Conservation (phyloP, 1,140 invertebrate genomes). For the Diuraphis noxia region DNA sequence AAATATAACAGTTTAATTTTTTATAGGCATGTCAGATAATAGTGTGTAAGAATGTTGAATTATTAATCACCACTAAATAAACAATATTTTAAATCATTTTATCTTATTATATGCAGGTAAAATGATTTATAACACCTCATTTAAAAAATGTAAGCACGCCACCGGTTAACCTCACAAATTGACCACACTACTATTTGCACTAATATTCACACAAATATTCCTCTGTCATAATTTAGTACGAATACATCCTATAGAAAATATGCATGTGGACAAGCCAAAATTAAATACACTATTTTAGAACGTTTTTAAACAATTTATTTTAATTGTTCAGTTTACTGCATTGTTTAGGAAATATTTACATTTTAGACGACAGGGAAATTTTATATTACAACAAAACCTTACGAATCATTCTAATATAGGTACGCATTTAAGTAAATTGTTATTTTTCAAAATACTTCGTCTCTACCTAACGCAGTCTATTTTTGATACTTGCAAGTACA, state of each 20-base stretch:
- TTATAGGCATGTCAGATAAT: neutral
- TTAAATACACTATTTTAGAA: neutral
- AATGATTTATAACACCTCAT: conserved; percentile 2
- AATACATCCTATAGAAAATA: neutral
- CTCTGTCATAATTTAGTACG: neutral
- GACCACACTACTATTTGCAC: neutral
- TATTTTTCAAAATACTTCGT: neutral
- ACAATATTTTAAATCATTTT: conserved; percentile 8
- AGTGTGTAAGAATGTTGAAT: neutral
- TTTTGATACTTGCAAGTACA: neutral
- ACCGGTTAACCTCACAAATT: conserved; percentile 7
- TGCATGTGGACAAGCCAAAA: neutral
- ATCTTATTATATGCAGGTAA: neutral
- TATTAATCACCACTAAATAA: neutral
- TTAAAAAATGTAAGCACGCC: neutral
- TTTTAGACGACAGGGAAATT: neutral
- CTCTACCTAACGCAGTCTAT: neutral
- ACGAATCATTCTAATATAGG: neutral
- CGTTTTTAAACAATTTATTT: neutral
- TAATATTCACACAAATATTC: neutral
- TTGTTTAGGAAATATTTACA: neutral
- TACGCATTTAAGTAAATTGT: neutral
- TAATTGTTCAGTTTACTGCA: neutral
- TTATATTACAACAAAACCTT: neutral
- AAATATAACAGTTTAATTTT: conserved; percentile 1